Evolutionary conservation across 2,888 invertebrate species (phyloP), one percentile per base, ranked within the genome.

Genomic region (Spisula solida): DNA sequence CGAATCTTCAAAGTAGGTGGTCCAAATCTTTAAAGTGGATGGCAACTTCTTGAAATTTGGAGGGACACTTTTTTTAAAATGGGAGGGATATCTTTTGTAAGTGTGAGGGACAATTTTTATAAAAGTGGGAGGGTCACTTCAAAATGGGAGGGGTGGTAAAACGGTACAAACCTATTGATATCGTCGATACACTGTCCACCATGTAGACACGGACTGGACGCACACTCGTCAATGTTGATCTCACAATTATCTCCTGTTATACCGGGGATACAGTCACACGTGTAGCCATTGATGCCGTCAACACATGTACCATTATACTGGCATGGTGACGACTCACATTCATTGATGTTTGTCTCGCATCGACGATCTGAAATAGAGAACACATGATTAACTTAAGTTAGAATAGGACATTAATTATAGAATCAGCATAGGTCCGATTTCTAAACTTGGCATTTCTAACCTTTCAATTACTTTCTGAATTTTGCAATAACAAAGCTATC

Each of bases 201-300:
- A 82, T 93, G 31, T 2, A 60, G 70, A 90, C 94, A 95, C 0
- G 95, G 95, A 10, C 86, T 83, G 10, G 93, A 92, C 12, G 83
- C 88, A 90, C 96, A 96, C 79, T 96, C 96, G 82, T 96, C 92
- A n/a, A 95, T 95, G 90, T 96, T 93, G 18, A 82, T 75, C n/a
- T 81, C 70, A 88, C 94, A 95, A 88, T 93, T 92, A 2, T 60
- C 83, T 20, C 99, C 99, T 98, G 96, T 98, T 95, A 98, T 98
- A 97, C 99, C 99, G 96, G 99, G 99, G 55, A 95, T 93, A 93
- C 95, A 95, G 18, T 90, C 86, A 92, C 95, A 95, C 12, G 84
- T 92, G 86, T 94, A 95, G 48, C 90, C 86, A 81, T 94, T 94
- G n/a, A 94, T 87, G 0, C 85, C 88, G 88, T 95, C 94, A 1